These are phyloP conservation scores for Pomatorhinus ruficollis DNA, from an alignment of 2,113 vertebrate species.

Conservation along the genomic window DNA sequence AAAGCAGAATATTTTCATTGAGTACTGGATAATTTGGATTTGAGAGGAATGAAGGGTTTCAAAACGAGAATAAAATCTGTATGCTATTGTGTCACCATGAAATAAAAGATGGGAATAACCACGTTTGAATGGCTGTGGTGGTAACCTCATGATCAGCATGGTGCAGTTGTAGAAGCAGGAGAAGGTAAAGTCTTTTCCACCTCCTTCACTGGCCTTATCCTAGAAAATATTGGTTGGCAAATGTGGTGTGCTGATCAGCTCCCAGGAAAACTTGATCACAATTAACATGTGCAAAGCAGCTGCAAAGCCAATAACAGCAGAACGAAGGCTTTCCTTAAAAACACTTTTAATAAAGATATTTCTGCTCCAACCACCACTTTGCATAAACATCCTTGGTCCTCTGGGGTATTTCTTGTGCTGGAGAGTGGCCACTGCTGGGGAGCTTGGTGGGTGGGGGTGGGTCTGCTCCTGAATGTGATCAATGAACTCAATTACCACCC, in stretches of 20 bases:
- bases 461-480: conserved; percentile 77
- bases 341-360: not conserved
- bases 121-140: not conserved
- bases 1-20: conserved; percentile 28
- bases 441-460: not conserved
- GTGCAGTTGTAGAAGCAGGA: not conserved
- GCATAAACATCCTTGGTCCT: not conserved
- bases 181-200: not conserved
- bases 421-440: conserved; percentile 20
- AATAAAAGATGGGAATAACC: not conserved
- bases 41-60: not conserved
- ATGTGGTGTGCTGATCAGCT: rapidly evolving
- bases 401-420: conserved; percentile 10
- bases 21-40: not conserved
- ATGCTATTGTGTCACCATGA: not conserved
- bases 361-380: not conserved
- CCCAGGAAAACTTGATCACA: not conserved
- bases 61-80: not conserved
- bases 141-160: rapidly evolving
- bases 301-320: not conserved
- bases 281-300: not conserved
- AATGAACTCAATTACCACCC: conserved; percentile 89
- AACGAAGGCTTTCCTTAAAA: not conserved
- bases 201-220: rapidly evolving
- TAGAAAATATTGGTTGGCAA: not conserved